These are phyloP conservation scores for Graptemys geographica DNA, from an alignment of 2,797 vertebrate species.

Conservation along the genomic window DNA sequence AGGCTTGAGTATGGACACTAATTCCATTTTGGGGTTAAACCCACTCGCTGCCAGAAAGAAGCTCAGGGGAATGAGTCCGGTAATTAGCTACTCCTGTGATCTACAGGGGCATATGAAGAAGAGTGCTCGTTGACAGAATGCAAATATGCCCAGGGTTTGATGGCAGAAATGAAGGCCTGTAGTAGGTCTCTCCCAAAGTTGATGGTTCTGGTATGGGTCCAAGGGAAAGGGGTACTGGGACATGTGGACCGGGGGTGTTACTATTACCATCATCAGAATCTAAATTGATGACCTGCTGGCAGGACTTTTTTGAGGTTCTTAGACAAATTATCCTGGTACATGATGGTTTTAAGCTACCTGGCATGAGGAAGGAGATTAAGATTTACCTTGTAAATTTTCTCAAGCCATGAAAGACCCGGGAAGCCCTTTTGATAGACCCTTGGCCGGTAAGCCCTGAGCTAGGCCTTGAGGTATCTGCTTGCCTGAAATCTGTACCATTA, in stretches of 20 bases:
- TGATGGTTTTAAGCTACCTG: not conserved
- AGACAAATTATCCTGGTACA: not conserved
- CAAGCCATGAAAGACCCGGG: not conserved
- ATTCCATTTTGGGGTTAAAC: not conserved
- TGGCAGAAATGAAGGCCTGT: not conserved
- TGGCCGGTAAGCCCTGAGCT: not conserved
- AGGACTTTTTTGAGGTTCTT: too few species aligned
- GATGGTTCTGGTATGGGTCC: too few species aligned
- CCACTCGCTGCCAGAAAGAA: not conserved
- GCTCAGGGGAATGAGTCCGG: not conserved
- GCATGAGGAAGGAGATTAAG: not conserved
- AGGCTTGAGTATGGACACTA: not conserved
- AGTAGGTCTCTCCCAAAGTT: not conserved
- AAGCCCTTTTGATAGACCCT: not conserved
- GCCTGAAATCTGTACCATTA: not conserved
- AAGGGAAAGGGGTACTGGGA: not conserved
- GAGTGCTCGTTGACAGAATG: not conserved
- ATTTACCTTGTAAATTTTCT: not conserved
- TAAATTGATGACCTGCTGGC: not conserved
- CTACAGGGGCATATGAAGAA: not conserved
- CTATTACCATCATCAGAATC: not conserved
- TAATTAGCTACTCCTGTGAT: not conserved
- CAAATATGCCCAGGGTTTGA: not conserved
- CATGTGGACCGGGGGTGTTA: not conserved
- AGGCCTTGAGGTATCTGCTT: not conserved